These are phyloP conservation scores for Daboia siamensis DNA, from an alignment of 2,113 vertebrate species.

Conservation along the genomic window DNA sequence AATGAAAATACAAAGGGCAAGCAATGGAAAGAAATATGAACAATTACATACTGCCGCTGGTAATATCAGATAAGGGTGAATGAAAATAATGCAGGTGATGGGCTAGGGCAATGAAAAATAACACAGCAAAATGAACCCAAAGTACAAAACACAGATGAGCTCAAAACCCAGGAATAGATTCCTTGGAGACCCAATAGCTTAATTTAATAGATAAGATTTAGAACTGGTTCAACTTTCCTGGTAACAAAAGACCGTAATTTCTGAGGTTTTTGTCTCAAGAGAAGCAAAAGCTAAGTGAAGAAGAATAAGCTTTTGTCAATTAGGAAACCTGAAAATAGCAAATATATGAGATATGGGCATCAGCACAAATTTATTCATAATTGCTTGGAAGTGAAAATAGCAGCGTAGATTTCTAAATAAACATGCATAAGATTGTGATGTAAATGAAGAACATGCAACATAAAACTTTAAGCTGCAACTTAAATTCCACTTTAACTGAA, in stretches of 20 bases:
- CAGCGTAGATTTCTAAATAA: background rate
- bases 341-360: background rate
- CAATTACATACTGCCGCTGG: conserved; percentile 3
- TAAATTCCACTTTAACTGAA: background rate
- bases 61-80: conserved; percentile 26
- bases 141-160: conserved; percentile 6
- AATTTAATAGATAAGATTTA: conserved; percentile 33
- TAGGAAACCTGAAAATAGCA: background rate
- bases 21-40: conserved; percentile 29
- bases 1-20: conserved; percentile 1
- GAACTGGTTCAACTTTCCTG: conserved; percentile 26
- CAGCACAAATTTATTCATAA: background rate
- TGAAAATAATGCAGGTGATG: background rate
- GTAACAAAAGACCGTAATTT: conserved; percentile 3
- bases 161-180: background rate
- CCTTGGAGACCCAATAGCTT: background rate
- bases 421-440: background rate
- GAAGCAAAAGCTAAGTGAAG: background rate
- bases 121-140: conserved; percentile 3
- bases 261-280: background rate
- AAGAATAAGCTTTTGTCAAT: background rate
- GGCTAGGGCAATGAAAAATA: background rate
- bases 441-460: background rate
- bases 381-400: background rate
- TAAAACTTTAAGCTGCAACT: background rate